A percentile compares a stretch with the other conserved stretches of the same genome.
Conservation (phyloP, 2,888 invertebrate genomes). For the Gortyna flavago region DNA sequence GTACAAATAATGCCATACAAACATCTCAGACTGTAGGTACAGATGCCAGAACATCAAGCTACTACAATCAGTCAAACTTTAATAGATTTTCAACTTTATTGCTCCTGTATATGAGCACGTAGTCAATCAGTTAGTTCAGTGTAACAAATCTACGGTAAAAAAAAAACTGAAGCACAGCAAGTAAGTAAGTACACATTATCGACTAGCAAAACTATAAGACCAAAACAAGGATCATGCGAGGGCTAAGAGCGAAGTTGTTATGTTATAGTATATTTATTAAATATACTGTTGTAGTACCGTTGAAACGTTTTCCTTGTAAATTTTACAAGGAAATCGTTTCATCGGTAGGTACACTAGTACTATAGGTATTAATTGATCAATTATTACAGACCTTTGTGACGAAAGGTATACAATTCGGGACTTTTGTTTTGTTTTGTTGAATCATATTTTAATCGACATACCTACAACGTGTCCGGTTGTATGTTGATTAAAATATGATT, state of each 20-base stretch:
- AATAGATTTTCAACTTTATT: too few relatives aligned
- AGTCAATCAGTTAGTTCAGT: neutral
- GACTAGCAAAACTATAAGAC: neutral
- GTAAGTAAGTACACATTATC: neutral
- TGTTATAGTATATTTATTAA: slow-evolving; percentile 20
- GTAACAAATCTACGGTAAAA: too few relatives aligned
- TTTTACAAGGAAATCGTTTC: neutral
- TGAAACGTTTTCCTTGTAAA: too few relatives aligned
- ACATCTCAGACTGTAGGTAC: neutral
- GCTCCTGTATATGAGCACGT: neutral
- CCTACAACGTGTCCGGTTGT: neutral
- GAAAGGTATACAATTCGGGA: too few relatives aligned
- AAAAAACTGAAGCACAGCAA: neutral
- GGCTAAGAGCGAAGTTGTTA: slow-evolving; percentile 14
- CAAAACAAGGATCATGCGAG: neutral
- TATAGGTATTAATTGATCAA: neutral
- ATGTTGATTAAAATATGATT: too few relatives aligned
- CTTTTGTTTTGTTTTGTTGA: neutral
- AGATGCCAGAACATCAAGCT: too few relatives aligned
- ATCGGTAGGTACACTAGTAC: neutral
- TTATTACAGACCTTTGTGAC: neutral
- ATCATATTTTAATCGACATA: neutral
- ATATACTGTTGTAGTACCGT: too few relatives aligned
- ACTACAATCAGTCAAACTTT: too few relatives aligned
- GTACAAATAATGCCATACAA: neutral